A percentile compares a stretch with the other conserved stretches of the same genome.
These are phyloP conservation scores for Isichthys henryi DNA, from an alignment of 2,113 vertebrate genomes.

Conservation along the genomic window DNA sequence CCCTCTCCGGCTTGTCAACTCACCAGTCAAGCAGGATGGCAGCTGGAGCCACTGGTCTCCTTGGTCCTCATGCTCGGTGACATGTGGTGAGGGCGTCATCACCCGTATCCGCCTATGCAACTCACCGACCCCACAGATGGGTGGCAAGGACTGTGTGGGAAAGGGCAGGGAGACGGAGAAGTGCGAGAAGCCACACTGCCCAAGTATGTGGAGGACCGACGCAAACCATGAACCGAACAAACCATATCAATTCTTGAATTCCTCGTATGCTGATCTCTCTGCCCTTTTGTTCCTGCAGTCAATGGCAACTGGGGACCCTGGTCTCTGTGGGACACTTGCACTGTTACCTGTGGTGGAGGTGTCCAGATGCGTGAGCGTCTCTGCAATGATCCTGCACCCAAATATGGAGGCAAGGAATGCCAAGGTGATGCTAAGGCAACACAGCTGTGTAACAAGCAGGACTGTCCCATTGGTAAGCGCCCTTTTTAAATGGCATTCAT, in stretches of 20 bases:
- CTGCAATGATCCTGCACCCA: conserved; percentile 85
- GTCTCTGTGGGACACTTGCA: conserved; percentile 88
- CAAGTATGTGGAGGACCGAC: conserved; percentile 56
- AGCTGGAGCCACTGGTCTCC: conserved; percentile 98
- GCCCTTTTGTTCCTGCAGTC: conserved; percentile 56
- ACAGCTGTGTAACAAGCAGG: conserved; percentile 75
- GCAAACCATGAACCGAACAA: no score
- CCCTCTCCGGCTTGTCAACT: conserved; percentile 21
- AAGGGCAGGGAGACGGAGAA: conserved; percentile 83
- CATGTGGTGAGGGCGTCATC: conserved; percentile 83
- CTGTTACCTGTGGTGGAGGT: conserved; percentile 83
- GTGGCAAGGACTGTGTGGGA: conserved; percentile 81
- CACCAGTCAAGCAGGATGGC: conserved; percentile 90
- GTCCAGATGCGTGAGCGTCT: conserved; percentile 79
- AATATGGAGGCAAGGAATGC: conserved; percentile 85
- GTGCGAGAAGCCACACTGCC: conserved; percentile 78
- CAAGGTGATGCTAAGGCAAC: conserved; percentile 68
- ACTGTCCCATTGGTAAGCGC: conserved; percentile 58
- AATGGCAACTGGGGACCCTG: conserved; percentile 96
- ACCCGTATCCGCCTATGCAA: conserved; percentile 97
- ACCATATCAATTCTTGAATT: neutral
- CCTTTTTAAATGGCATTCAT: neutral
- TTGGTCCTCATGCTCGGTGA: conserved; percentile 95
- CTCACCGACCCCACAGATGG: conserved; percentile 94
- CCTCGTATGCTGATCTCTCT: neutral